Evolutionary conservation across 1,140 invertebrate genomes (phyloP).

Genomic region (Maconellicoccus hirsutus): DNA sequence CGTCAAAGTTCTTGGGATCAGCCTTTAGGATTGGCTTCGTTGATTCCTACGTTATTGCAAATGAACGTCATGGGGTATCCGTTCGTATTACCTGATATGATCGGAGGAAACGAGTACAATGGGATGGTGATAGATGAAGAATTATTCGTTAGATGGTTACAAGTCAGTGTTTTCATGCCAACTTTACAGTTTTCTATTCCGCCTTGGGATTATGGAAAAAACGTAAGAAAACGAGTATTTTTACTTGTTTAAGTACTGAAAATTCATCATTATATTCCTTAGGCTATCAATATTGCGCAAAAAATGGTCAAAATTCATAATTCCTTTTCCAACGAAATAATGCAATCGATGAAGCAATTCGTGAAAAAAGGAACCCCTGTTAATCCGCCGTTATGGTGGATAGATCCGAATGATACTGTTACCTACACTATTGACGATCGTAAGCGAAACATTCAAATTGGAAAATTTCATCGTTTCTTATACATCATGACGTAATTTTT

Average conservation of each 20-base stretch:
- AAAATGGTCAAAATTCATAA: slow-evolving; percentile 55
- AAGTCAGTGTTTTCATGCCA: slow-evolving; percentile 76
- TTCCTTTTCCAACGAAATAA: slow-evolving; percentile 49
- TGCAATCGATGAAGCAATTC: slow-evolving; percentile 45
- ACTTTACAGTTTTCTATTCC: slow-evolving; percentile 74
- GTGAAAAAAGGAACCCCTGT: slow-evolving; percentile 54
- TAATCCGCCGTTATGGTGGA: slow-evolving; percentile 84
- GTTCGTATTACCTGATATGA: slow-evolving; percentile 79
- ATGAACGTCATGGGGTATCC: slow-evolving; percentile 75
- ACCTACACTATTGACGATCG: slow-evolving; percentile 54
- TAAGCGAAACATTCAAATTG: slow-evolving; percentile 32
- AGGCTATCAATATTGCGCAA: slow-evolving; percentile 50
- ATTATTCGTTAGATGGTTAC: slow-evolving; percentile 81
- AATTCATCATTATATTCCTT: slow-evolving; percentile 30
- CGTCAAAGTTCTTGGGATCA: slow-evolving; percentile 66
- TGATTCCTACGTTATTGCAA: slow-evolving; percentile 67
- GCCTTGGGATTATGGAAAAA: slow-evolving; percentile 73
- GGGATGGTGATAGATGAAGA: slow-evolving; percentile 49
- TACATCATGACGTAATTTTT: neutral
- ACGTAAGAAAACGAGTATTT: slow-evolving; percentile 35
- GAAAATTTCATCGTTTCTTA: neutral
- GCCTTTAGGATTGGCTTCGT: slow-evolving; percentile 61
- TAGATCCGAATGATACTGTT: slow-evolving; percentile 52
- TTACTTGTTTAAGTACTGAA: neutral
- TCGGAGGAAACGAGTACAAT: slow-evolving; percentile 75